Percentiles rank a stretch among this genome's conserved stretches.
phyloP scores from a whole-genome alignment of 2,888 invertebrate genomes.

The Neuroscelio doddi region DNA sequence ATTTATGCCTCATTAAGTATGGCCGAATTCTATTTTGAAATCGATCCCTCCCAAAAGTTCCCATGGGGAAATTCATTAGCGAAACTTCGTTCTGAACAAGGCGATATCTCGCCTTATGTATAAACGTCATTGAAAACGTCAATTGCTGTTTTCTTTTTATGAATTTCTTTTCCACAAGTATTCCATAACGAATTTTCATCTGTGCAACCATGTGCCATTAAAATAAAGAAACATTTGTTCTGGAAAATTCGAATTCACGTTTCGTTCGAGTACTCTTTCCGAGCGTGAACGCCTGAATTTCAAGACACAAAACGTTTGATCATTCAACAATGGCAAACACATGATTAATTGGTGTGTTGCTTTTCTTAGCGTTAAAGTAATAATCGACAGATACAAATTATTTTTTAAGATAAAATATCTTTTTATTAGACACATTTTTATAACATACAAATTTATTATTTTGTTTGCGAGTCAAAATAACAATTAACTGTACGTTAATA shows the following conservation, averaged over 20 bases:
- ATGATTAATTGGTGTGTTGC: too few species aligned
- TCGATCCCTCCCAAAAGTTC: conserved; percentile 8
- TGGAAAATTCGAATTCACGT: conserved; percentile 16
- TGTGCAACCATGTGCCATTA: conserved; percentile 15
- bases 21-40: conserved; percentile 1
- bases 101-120: not conserved
- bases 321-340: not conserved
- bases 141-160: conserved; percentile 11
- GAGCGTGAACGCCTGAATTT: not conserved
- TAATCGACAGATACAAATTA: too few species aligned
- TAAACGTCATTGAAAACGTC: not conserved
- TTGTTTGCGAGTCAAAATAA: too few species aligned
- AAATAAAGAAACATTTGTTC: conserved; percentile 23
- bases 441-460: too few species aligned
- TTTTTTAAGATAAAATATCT: too few species aligned
- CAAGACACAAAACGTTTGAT: not conserved
- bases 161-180: conserved; percentile 10
- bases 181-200: conserved; percentile 25
- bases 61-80: conserved; percentile 12
- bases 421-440: too few species aligned
- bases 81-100: not conserved
- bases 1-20: conserved; percentile 29
- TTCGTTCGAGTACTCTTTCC: not conserved
- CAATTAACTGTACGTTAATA: too few species aligned
- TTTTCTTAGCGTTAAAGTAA: too few species aligned